A percentile compares a stretch with the other conserved stretches of the same genome.
Conservation (phyloP, 2,113 vertebrate genomes). For the Cyanoliseus patagonus region DNA sequence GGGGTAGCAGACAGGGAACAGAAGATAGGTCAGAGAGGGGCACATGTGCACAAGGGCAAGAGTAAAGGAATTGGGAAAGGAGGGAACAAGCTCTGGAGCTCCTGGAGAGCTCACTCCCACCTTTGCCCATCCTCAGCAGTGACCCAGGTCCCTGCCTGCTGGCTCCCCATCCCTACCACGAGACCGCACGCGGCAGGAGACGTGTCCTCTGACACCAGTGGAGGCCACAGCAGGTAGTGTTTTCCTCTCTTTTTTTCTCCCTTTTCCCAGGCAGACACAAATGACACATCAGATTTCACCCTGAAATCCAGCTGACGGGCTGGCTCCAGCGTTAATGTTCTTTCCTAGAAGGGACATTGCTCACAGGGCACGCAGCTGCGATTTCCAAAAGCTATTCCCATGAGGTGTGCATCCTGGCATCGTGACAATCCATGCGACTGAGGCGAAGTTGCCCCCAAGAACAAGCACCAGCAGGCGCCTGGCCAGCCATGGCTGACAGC, state of each 20-base stretch:
- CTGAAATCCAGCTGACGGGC: neutral
- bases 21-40: neutral
- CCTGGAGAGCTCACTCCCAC: neutral
- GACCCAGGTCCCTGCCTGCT: neutral
- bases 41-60: neutral
- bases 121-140: neutral
- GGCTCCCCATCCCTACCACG: accelerated
- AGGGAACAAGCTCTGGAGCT: neutral
- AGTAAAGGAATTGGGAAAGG: neutral
- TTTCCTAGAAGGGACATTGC: conserved; percentile 57
- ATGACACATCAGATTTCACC: neutral
- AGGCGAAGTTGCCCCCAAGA: neutral
- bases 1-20: neutral
- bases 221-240: neutral
- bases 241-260: neutral
- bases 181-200: accelerated
- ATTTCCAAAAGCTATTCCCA: conserved; percentile 17
- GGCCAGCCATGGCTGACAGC: neutral
- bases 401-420: neutral
- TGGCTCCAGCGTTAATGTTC: neutral
- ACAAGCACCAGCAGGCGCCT: neutral
- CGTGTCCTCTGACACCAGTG: neutral
- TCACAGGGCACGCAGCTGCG: neutral
- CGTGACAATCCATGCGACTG: neutral
- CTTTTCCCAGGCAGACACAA: neutral